Conservation (phyloP, 2,888 invertebrate species). For the Eristalis tenax region DNA sequence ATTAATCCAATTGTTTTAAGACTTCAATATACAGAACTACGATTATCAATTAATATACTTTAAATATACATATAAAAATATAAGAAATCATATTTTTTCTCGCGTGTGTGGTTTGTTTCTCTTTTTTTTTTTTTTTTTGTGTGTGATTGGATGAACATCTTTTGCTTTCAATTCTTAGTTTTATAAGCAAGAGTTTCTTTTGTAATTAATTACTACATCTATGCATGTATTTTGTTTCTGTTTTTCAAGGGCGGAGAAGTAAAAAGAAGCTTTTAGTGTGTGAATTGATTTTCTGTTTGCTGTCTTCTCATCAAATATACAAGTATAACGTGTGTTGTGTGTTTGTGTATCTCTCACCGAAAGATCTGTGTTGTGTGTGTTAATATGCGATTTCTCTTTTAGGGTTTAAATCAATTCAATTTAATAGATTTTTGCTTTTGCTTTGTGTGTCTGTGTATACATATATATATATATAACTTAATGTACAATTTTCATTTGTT, state of each 20-base stretch:
- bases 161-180: neutral
- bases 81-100: constrained; percentile 30
- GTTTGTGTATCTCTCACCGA: neutral
- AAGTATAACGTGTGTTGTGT: constrained; percentile 1
- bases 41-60: constrained; percentile 34
- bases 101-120: constrained; percentile 1
- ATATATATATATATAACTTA: constrained; percentile 30
- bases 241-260: constrained; percentile 56
- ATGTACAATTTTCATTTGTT: constrained; percentile 37
- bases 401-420: constrained; percentile 11
- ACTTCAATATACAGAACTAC: constrained; percentile 43
- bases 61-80: constrained; percentile 54
- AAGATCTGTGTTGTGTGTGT: constrained; percentile 4
- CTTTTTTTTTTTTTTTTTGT: neutral
- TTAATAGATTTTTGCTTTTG: neutral
- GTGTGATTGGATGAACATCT: constrained; percentile 49
- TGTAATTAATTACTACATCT: neutral
- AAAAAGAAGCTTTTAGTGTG: constrained; percentile 45
- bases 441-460: neutral
- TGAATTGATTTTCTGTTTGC: neutral
- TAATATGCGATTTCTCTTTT: constrained; percentile 11
- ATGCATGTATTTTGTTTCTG: neutral
- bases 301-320: constrained; percentile 31
- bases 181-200: neutral
- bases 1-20: constrained; percentile 50